Base-by-base conservation (phyloP, 2,888 invertebrate species). In the Dysmachus trigonus region DNA sequence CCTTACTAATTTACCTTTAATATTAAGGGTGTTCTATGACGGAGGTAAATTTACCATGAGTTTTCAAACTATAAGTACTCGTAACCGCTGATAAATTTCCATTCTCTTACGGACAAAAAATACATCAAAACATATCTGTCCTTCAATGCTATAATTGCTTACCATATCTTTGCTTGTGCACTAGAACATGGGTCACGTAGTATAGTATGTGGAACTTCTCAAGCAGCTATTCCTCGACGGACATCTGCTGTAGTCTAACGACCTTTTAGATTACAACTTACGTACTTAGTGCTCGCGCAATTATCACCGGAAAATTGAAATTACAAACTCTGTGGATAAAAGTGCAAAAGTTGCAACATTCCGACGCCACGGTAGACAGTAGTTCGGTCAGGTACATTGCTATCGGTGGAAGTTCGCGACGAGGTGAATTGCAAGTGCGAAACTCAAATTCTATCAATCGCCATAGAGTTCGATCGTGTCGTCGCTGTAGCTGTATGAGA, bases 281-380 rank as follows among this genome's bases (percentile, higher is more conserved):
- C 38, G 3, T 18, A 10, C 27, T 27, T 27, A 53, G 22, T 53
- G 62, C 62, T 10, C 0, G 62, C 3, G 62, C 62, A 62, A 62
- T 62, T 62, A 62, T 62, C 62, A 27, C 10, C 62, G 22, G 22
- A 62, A 22, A 62, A 62, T 27, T 62, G 62, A 62, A 62, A 79
- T 79, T 79, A 47, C 47, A 30, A 51, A 79, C 30, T 79, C 27
- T 31, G 15, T 2, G 51, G 79, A 38, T 79, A 79, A 79, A 79
- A 79, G 8, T 79, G 79, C 79, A 79, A 38, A 38, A 76, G 38
- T 76, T 41, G 76, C 41, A 38, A 35, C n/a, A 62, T 31, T 82
- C 47, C 38, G 82, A 3, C 33, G 31, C 18, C 33, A 15, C 73
- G n/a, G n/a, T n/a, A 73, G 35, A 41, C 31, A 27, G 35, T 31